Percentiles rank a stretch among this genome's conserved stretches.
phyloP scores from a whole-genome alignment of 2,113 vertebrate species.

The Entelurus aequoreus region DNA sequence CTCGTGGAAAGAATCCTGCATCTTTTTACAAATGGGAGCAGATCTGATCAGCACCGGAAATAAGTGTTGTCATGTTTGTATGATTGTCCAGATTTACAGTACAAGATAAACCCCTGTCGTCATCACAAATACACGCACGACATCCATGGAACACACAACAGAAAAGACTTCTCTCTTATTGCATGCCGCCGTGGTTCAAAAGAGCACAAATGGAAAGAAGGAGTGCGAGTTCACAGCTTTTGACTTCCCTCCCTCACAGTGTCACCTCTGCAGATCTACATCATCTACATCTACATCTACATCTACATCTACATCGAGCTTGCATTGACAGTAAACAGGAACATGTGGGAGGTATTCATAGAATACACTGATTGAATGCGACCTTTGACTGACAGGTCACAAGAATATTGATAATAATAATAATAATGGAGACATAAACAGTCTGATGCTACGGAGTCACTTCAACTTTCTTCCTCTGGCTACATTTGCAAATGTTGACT shows the following conservation, averaged over 20 bases:
- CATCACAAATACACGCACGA: slow-evolving; percentile 70
- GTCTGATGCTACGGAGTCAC: slow-evolving; percentile 68
- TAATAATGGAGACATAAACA: background rate
- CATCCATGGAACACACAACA: slow-evolving; percentile 71
- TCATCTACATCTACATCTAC: slow-evolving; percentile 50
- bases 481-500: slow-evolving; percentile 51
- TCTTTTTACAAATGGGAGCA: slow-evolving; percentile 21
- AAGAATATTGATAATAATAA: no score
- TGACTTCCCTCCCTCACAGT: slow-evolving; percentile 82
- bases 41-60: slow-evolving; percentile 43
- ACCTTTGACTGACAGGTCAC: slow-evolving; percentile 39
- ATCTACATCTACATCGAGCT: slow-evolving; percentile 29
- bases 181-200: slow-evolving; percentile 68
- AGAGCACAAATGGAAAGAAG: slow-evolving; percentile 67
- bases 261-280: slow-evolving; percentile 83
- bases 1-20: background rate
- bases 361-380: slow-evolving; percentile 73
- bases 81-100: slow-evolving; percentile 75
- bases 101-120: slow-evolving; percentile 73
- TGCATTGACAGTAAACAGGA: slow-evolving; percentile 65
- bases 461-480: slow-evolving; percentile 42
- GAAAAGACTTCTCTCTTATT: slow-evolving; percentile 68
- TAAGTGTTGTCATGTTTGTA: slow-evolving; percentile 25
- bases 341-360: slow-evolving; percentile 75
- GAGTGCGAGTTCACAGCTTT: slow-evolving; percentile 70